These are phyloP conservation scores for Sarcophaga carnaria DNA, from an alignment of 2,888 invertebrate species.

Conservation along the genomic window DNA sequence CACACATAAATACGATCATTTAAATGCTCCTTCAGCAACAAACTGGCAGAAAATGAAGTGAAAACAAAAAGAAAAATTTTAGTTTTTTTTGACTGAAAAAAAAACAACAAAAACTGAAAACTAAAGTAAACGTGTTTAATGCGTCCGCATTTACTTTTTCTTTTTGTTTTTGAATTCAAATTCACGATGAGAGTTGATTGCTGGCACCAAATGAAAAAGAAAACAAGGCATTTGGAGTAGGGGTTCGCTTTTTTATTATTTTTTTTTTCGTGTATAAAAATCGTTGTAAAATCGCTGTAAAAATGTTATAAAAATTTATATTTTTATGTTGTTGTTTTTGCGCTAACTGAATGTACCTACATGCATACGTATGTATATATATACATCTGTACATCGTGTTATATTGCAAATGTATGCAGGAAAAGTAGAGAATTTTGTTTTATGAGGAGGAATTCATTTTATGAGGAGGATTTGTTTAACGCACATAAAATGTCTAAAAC, in stretches of 20 bases:
- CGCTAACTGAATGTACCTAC: too few relatives aligned
- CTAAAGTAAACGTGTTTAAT: not conserved
- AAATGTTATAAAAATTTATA: not conserved
- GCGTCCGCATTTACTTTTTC: too few relatives aligned
- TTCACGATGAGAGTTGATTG: too few relatives aligned
- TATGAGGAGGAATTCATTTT: not conserved
- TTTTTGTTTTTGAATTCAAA: too few relatives aligned
- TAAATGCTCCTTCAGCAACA: too few relatives aligned
- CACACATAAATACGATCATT: too few relatives aligned
- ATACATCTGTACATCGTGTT: not conserved
- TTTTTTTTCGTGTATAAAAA: not conserved
- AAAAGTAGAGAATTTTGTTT: conserved; percentile 16
- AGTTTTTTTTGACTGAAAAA: not conserved
- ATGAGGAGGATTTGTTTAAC: conserved; percentile 13
- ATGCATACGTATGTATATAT: too few relatives aligned
- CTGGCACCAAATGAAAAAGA: too few relatives aligned
- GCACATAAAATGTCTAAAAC: conserved; percentile 17
- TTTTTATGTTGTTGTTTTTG: not conserved
- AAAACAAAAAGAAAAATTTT: not conserved
- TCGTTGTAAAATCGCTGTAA: not conserved
- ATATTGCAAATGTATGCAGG: not conserved
- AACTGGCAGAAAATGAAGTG: too few relatives aligned
- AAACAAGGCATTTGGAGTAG: not conserved
- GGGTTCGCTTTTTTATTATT: not conserved
- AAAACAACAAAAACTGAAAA: not conserved